Evolutionary conservation across 1,140 invertebrate genomes (phyloP).

Genomic region (Elysia chlorotica): DNA sequence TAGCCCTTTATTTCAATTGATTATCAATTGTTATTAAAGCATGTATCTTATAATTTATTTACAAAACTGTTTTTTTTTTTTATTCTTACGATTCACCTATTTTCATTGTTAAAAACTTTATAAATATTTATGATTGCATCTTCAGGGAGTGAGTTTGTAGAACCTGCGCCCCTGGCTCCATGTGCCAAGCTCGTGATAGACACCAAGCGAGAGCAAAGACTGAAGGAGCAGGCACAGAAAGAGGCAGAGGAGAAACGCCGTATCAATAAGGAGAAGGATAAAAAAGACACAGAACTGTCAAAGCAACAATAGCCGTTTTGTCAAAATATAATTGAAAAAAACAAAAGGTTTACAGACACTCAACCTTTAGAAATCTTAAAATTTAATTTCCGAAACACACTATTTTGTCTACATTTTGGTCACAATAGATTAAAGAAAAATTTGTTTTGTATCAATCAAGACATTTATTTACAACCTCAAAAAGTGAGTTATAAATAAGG

Average conservation of each 20-base stretch:
- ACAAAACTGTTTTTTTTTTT: too few species aligned
- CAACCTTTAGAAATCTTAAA: too few species aligned
- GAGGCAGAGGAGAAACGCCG: constrained; percentile 1
- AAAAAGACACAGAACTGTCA: not conserved
- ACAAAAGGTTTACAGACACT: too few species aligned
- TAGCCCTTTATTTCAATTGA: not conserved
- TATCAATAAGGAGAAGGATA: not conserved
- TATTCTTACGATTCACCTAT: not conserved
- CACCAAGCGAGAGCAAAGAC: constrained; percentile 33
- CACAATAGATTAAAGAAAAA: too few species aligned
- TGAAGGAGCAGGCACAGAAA: constrained; percentile 28
- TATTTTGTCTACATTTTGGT: too few species aligned
- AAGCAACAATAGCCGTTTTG: too few species aligned
- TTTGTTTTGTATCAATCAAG: too few species aligned
- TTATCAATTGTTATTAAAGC: not conserved
- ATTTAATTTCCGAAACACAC: too few species aligned
- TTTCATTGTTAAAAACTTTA: not conserved
- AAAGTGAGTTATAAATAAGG: too few species aligned
- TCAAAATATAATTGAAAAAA: too few species aligned
- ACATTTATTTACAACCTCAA: too few species aligned
- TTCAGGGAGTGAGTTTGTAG: constrained; percentile 46
- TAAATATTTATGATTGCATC: not conserved
- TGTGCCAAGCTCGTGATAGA: constrained; percentile 47
- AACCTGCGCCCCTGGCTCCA: constrained; percentile 42
- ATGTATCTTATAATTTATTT: too few species aligned